phyloP scores from a whole-genome alignment of 2,797 vertebrate species.

The Gastrophryne carolinensis region DNA sequence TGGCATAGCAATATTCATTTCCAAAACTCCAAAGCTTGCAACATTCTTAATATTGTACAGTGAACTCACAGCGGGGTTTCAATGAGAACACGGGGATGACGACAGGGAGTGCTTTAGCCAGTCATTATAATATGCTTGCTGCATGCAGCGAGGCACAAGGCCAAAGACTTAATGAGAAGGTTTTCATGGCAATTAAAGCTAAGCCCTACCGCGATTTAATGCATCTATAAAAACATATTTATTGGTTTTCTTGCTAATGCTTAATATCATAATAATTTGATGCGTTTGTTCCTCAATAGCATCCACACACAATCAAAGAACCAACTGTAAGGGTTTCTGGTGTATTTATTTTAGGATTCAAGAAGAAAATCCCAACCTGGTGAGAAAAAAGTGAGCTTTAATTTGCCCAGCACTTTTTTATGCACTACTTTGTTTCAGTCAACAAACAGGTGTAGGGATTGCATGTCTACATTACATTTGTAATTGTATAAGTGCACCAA shows the following conservation, averaged over 20 bases:
- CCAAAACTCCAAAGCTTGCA: conserved; percentile 29
- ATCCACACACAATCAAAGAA: neutral
- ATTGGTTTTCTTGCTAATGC: conserved; percentile 20
- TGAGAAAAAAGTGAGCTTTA: neutral
- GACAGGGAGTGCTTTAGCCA: conserved; percentile 36
- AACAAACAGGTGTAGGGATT: conserved; percentile 26
- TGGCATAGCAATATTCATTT: conserved; percentile 19
- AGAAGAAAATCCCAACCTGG: neutral
- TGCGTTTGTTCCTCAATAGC: neutral
- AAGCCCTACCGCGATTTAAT: conserved; percentile 32
- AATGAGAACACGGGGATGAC: conserved; percentile 17
- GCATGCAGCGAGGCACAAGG: conserved; percentile 44
- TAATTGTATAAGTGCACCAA: conserved; percentile 24
- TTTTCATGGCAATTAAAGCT: conserved; percentile 39
- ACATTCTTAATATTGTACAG: conserved; percentile 38
- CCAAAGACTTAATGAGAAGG: conserved; percentile 49
- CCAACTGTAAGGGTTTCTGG: neutral
- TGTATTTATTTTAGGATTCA: neutral
- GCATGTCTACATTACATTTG: neutral
- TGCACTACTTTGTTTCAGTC: conserved; percentile 20
- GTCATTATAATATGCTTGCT: conserved; percentile 33
- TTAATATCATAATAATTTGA: conserved; percentile 27
- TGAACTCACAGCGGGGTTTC: conserved; percentile 23
- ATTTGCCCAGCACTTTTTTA: conserved; percentile 7
- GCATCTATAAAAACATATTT: conserved; percentile 30